Conservation (phyloP, 2,888 invertebrate species). For the Kuschelorhynchus macadamiae region DNA sequence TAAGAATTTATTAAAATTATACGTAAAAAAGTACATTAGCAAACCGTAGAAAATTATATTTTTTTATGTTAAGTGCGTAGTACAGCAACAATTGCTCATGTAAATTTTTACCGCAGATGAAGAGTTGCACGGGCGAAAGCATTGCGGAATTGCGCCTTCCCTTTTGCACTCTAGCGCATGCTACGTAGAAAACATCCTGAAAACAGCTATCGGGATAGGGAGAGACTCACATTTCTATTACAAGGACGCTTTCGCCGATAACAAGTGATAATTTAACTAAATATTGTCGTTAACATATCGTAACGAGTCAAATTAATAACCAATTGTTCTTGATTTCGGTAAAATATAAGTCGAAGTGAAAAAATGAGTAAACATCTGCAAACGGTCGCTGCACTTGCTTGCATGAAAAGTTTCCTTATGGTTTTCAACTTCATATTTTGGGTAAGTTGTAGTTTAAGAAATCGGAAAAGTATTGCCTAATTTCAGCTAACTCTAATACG, state of each 20-base stretch:
- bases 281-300: slow-evolving; percentile 10
- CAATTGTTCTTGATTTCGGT: not conserved
- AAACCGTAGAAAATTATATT: too few species aligned
- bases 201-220: slow-evolving; percentile 27
- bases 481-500: too few species aligned
- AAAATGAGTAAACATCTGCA: slow-evolving; percentile 81
- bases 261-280: slow-evolving; percentile 27
- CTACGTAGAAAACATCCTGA: slow-evolving; percentile 23
- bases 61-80: too few species aligned
- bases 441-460: too few species aligned
- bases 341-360: not conserved
- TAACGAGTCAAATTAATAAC: not conserved
- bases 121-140: not conserved
- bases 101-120: too few species aligned
- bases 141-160: not conserved
- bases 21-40: too few species aligned
- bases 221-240: slow-evolving; percentile 13
- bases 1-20: too few species aligned
- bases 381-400: slow-evolving; percentile 81
- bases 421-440: slow-evolving; percentile 86
- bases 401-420: slow-evolving; percentile 84
- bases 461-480: too few species aligned
- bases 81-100: too few species aligned
- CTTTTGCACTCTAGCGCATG: not conserved
- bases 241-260: slow-evolving; percentile 5